Conservation (phyloP, 2,888 invertebrate genomes). For the Tortrix viridana region DNA sequence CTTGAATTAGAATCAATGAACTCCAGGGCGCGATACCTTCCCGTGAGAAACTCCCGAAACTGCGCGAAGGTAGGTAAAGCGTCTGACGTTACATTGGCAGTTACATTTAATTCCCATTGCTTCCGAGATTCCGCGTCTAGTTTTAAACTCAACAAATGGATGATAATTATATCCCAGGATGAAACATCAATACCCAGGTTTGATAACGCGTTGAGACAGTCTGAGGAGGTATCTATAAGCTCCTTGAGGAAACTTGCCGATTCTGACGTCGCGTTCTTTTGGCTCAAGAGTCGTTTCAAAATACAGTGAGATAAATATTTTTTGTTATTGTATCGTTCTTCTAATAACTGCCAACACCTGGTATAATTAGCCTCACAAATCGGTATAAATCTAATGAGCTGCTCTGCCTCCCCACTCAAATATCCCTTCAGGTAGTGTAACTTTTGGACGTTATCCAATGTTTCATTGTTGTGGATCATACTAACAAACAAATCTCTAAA, state of each 20-base stretch:
- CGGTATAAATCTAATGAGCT: conserved; percentile 21
- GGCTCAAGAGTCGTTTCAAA: conserved; percentile 31
- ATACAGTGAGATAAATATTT: conserved; percentile 27
- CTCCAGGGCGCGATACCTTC: conserved; percentile 28
- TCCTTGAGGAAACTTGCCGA: conserved; percentile 35
- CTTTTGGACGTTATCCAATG: conserved; percentile 25
- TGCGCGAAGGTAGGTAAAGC: conserved; percentile 18
- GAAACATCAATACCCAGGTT: conserved; percentile 15
- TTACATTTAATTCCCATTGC: conserved; percentile 12
- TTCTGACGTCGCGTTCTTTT: conserved; percentile 19
- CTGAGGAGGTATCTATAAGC: conserved; percentile 36
- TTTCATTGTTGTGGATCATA: conserved; percentile 4
- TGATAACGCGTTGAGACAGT: conserved; percentile 34
- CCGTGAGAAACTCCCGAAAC: conserved; percentile 22
- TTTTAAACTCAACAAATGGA: conserved; percentile 7
- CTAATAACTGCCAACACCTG: conserved; percentile 17
- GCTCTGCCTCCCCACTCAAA: conserved; percentile 25
- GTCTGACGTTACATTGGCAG: conserved; percentile 6
- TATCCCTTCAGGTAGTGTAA: conserved; percentile 29
- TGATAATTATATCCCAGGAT: conserved; percentile 10
- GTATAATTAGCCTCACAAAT: conserved; percentile 18
- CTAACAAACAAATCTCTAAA: conserved; percentile 33
- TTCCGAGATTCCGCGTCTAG: conserved; percentile 9
- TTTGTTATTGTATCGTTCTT: conserved; percentile 28
- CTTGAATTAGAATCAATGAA: conserved; percentile 27